Base-by-base conservation (phyloP, 2,888 invertebrate genomes). In the Apotomis capreana region DNA sequence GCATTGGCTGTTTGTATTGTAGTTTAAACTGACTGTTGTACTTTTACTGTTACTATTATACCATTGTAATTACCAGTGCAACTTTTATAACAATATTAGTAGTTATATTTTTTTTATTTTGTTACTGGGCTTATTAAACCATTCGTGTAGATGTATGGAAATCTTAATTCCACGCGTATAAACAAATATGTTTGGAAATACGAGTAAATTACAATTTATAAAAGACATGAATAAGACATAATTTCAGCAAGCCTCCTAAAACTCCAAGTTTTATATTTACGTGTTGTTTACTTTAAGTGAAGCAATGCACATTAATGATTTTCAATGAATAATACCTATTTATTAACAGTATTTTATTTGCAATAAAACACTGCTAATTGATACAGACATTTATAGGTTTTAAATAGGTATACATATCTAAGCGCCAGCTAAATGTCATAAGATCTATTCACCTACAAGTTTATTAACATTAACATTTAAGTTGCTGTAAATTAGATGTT, bases 1-100 rank as follows among this genome's bases (percentile, higher is more conserved):
- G 74, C 73, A 78, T 54, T 59, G 70, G 57, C 65, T 61, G 68
- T 74, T 76, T 72, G 77, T 78, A 76, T 78, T 77, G 74, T 73
- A 77, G 78, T 69, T 26, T 26, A 26, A 26, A 26, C 26, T 26
- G 26, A 26, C 26, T 26, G 26, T 26, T 26, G 26, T 26, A 26
- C 26, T 26, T 26, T 26, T 26, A 26, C 26, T 26, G 26, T 26
- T 26, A 26, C 26, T 26, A 26, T 26, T 26, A 26, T 26, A 26
- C 26, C 26, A 26, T 26, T 26, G 26, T 26, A 26, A 26, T 26
- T 26, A 26, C 26, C 2, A 26, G 26, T 26, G 26, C 26, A 26
- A 26, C 26, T 26, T 26, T 26, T 26, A 26, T 26, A 2, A 26
- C 26, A 26, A 26, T 26, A 26, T 26, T 26, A 26, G 26, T 26